Percentiles rank a stretch among this genome's conserved stretches.
Evolutionary conservation across 2,888 invertebrate genomes (phyloP).

Genomic region (Drosophila siamana): DNA sequence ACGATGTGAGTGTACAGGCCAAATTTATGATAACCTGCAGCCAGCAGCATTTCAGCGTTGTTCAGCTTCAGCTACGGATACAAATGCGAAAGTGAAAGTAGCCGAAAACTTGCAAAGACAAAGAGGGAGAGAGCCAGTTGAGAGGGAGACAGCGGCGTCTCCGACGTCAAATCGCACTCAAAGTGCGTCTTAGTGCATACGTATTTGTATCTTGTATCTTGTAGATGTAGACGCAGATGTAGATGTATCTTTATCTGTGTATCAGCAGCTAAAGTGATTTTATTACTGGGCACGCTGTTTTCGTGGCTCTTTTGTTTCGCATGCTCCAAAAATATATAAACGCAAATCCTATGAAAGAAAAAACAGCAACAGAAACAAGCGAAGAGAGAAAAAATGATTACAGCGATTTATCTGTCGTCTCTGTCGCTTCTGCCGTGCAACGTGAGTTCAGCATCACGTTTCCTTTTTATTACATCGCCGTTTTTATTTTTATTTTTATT

Average conservation of each 20-base stretch:
- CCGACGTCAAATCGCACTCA: not conserved
- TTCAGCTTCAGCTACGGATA: slow-evolving; percentile 33
- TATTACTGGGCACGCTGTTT: slow-evolving; percentile 63
- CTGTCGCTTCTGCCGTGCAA: slow-evolving; percentile 37
- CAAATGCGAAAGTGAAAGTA: slow-evolving; percentile 73
- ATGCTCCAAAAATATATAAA: slow-evolving; percentile 66
- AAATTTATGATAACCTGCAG: slow-evolving; percentile 55
- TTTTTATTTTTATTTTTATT: slow-evolving; percentile 48
- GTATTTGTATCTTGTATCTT: slow-evolving; percentile 16
- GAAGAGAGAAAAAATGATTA: slow-evolving; percentile 46
- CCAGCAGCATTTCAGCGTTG: slow-evolving; percentile 19
- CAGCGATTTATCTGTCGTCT: slow-evolving; percentile 67
- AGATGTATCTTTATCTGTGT: slow-evolving; percentile 22
- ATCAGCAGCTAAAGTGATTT: slow-evolving; percentile 64
- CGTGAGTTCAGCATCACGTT: slow-evolving; percentile 76
- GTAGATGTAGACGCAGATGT: slow-evolving; percentile 8
- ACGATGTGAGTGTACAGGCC: slow-evolving; percentile 34
- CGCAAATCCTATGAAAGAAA: slow-evolving; percentile 54
- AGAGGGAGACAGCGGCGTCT: slow-evolving; percentile 7
- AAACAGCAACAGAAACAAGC: slow-evolving; percentile 2
- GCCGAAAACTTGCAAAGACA: slow-evolving; percentile 67
- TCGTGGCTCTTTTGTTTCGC: slow-evolving; percentile 50
- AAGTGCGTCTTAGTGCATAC: slow-evolving; percentile 13
- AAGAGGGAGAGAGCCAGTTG: no score
- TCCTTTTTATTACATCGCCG: slow-evolving; percentile 72